These are phyloP conservation scores for Pseudochirops corinnae DNA, from an alignment of 2,797 vertebrate genomes.

Conservation along the genomic window DNA sequence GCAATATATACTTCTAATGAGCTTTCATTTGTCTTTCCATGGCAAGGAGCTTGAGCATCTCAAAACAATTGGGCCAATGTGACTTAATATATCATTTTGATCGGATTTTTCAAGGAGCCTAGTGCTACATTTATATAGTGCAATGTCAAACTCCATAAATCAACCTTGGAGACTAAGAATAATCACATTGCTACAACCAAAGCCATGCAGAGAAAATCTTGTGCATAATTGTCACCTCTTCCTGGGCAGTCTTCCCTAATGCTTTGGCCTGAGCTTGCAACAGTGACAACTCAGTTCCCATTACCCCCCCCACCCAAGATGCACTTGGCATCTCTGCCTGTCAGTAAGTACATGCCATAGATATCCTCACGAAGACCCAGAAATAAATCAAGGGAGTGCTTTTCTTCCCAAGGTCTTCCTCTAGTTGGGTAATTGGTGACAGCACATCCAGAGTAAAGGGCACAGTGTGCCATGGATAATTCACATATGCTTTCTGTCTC, in stretches of 20 bases:
- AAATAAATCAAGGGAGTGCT: constrained; percentile 51
- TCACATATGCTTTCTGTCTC: background rate
- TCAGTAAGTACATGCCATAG: constrained; percentile 41
- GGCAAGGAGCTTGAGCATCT: constrained; percentile 65
- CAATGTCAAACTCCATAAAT: constrained; percentile 71
- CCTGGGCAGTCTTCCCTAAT: background rate
- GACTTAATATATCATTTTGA: constrained; percentile 69
- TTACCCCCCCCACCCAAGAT: background rate
- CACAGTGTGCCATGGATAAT: background rate
- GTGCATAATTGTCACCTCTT: constrained; percentile 60
- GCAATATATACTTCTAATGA: constrained; percentile 67
- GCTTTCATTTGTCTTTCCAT: constrained; percentile 67
- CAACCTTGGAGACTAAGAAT: constrained; percentile 59
- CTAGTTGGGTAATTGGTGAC: constrained; percentile 28
- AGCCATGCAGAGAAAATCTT: constrained; percentile 11
- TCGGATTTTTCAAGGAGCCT: constrained; percentile 51
- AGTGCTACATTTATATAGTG: constrained; percentile 34
- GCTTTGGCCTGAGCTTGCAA: constrained; percentile 17
- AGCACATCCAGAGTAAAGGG: background rate
- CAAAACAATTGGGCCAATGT: constrained; percentile 70
- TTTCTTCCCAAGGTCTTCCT: constrained; percentile 7
- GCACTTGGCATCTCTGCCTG: constrained; percentile 25
- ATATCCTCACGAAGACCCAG: constrained; percentile 47
- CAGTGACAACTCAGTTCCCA: background rate
- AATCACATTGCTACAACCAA: constrained; percentile 44